A percentile compares a stretch with the other conserved stretches of the same genome.
These are phyloP conservation scores for Danaus chrysippus DNA, from an alignment of 2,888 invertebrate genomes.

Conservation along the genomic window DNA sequence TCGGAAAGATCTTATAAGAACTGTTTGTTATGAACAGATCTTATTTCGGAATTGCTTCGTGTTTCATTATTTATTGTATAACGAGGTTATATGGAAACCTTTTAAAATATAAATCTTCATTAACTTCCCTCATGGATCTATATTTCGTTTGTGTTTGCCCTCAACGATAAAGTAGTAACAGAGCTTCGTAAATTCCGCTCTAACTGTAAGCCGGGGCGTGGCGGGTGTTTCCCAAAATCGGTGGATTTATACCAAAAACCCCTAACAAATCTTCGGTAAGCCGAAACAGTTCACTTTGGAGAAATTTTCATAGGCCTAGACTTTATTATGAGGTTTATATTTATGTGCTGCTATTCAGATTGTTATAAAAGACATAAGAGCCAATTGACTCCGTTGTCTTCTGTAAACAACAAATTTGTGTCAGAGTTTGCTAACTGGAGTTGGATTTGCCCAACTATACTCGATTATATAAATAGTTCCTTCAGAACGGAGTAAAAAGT, in stretches of 20 bases:
- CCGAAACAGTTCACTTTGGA: constrained; percentile 38
- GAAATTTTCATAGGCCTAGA: constrained; percentile 32
- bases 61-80: no score
- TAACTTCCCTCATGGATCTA: background rate
- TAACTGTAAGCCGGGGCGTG: constrained; percentile 35
- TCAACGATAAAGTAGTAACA: constrained; percentile 27
- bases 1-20: no score
- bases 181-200: constrained; percentile 32
- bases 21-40: no score
- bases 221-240: constrained; percentile 23
- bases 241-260: constrained; percentile 38
- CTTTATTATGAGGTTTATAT: constrained; percentile 6
- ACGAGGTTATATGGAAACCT: no score
- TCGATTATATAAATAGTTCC: no score
- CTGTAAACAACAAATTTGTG: no score
- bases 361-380: no score
- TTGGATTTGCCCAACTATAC: no score
- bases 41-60: no score
- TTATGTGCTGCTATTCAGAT: background rate
- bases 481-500: no score
- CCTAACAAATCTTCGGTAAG: constrained; percentile 41
- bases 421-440: no score
- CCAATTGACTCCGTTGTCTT: no score
- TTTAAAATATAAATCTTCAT: background rate
- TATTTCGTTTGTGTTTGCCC: constrained; percentile 10